Base-by-base conservation (phyloP, 2,113 vertebrate species). In the Marmota flaviventris region DNA sequence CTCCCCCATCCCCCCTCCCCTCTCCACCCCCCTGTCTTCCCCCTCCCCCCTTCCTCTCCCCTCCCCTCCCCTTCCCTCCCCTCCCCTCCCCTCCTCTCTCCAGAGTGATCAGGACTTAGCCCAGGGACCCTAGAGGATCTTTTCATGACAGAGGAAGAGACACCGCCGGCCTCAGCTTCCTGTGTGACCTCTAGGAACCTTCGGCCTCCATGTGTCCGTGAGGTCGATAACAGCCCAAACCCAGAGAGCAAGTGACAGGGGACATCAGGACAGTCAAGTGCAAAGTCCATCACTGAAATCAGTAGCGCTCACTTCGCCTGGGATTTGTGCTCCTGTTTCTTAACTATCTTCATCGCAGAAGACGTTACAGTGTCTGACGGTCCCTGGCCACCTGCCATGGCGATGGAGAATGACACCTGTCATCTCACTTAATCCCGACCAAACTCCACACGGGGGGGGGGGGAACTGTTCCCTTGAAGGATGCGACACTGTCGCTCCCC, bases 351-450 rank as follows among this genome's bases (percentile, higher is more conserved):
- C 51, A 34, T 2, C 4, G 2, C 8, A 1, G n/a, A 22, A 45
- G 12, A 34, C 65, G 1, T 12, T 22, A 32, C 11, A 32, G 7
- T 1, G 45, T 7, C 0, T 37, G 42, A 51, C 4, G 0, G 53
- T 42, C 39, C 20, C 48, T 84, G 3, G 1, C 20, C 25, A n/a
- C 37, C 34, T 53, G 69, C 14, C 8, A 8, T 39, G 13, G 1
- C 11, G 13, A 10, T n/a, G 2, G 18, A 67, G n/a, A 69, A 45
- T 32, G 1, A 8, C 27, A 5, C 0, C 1, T 4, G 8, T 61
- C 14, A 5, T 14, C 18, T 81, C 51, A 34, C 27, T 91, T 32
- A 56, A 69, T 73, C 77, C 37, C 25, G 29, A 27, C 25, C 56
- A 56, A 27, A 5, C 29, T 77, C 34, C 3, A 4, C 34, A 8